Evolutionary conservation across 2,888 invertebrate species (phyloP), one percentile per base, ranked within the genome.

Genomic region (Helicoverpa assulta): DNA sequence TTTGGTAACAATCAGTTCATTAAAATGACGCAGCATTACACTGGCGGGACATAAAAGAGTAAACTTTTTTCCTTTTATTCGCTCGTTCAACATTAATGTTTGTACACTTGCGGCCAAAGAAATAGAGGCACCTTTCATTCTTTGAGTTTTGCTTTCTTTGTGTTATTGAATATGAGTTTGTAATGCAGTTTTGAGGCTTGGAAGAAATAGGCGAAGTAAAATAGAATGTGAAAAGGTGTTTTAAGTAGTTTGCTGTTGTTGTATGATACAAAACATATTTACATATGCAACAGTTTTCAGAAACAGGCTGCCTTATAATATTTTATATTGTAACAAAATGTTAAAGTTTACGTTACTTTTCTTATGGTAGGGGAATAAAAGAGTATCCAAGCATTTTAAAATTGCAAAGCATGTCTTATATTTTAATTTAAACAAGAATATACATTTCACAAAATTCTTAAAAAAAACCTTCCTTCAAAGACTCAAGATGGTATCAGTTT

Each of bases 1-100:
- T 75, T 64, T 56, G 47, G 57, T 68, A 69, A 74, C 78, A 83
- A 81, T 78, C 84, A 80, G 78, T 82, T 80, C 78, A 83, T 83
- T 83, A 82, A 73, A 80, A 82, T 73, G 78, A 82, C 78, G 72
- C 76, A 71, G 62, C 64, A 71, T 73, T 78, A 78, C 82, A 80
- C 73, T 83, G 78, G 55, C 61, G 67, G 43, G 40, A 60, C 72
- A 80, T 80, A 71, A 78, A 81, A 73, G 60, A 70, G 68, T 62
- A 75, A 68, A 71, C 68, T 72, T 76, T 82, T 58, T 61, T 68
- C 65, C 65, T 80, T 81, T 83, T 80, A 78, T 83, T 74, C 63
- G 56, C 65, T 67, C 54, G 52, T 71, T 67, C 73, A 70, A 80
- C 58, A 72, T 78, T 73, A 67, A 73, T 62, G 61, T 73, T 67